Evolutionary conservation across 2,888 invertebrate genomes (phyloP), one percentile per base, ranked within the genome.

Genomic region (Xylota segnis): DNA sequence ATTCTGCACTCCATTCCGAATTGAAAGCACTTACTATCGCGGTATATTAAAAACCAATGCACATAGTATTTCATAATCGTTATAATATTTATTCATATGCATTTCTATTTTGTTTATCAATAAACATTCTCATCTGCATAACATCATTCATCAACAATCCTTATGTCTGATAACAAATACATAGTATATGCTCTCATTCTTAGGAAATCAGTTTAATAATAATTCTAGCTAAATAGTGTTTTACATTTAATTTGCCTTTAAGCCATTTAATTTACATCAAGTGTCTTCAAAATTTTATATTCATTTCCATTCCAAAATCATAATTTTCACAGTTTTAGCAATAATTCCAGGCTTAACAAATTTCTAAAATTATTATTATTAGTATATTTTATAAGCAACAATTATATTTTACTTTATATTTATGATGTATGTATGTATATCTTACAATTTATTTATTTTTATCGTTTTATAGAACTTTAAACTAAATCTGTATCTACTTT

Each of bases 221-320:
- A 59, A 59, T 10, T 65, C 75, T 81, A 84, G 70, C 81, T 84
- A 81, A 74, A 56, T 63, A 43, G 32, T 12, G 23, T 72, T 68
- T n/a, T 52, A 59, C 29, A 75, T 29, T 63, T 34, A 43, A 34
- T 52, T 59, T n/a, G 63, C 29, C 29, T 37, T 43, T 32, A 40
- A 6, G 27, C 9, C 45, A 9, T 45, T 58, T 32, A 34, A 14
- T 40, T 27, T 50, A 65, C 18, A 74, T 27, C 10, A 23, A 58
- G 45, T 71, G 37, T 40, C 71, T 40, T 37, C n/a, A 45, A 63
- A 52, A 18, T 37, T 27, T 34, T 43, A 1, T 43, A 14, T 50
- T 66, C 37, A 3, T 34, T 37, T 43, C 32, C 3, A 10, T 54
- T 74, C 29, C 27, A 27, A 47, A n/a, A n/a, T n/a, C n/a, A 47